Conservation (phyloP, 2,113 vertebrate genomes). For the Pardalotus punctatus region DNA sequence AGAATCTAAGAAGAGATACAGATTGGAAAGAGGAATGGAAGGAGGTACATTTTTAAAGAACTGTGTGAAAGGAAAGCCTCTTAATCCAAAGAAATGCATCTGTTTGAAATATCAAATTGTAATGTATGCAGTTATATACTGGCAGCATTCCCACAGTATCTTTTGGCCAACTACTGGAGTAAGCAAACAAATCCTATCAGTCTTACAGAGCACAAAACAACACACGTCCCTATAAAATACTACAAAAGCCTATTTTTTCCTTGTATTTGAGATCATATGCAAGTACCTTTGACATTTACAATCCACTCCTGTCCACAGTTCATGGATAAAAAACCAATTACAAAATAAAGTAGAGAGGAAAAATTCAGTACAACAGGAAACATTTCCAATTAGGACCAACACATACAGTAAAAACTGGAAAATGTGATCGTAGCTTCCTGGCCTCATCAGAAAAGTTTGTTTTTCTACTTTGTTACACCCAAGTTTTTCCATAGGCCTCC, state of each 20-base stretch:
- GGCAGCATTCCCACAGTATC: background rate
- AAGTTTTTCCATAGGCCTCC: slow-evolving; percentile 59
- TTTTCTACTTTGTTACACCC: slow-evolving; percentile 63
- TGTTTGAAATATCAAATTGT: background rate
- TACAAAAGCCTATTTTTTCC: background rate
- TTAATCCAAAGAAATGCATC: background rate
- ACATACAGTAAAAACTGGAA: slow-evolving; percentile 63
- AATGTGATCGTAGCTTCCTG: slow-evolving; percentile 60
- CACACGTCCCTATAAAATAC: background rate
- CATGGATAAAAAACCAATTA: background rate
- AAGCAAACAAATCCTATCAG: background rate
- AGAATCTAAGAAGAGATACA: background rate
- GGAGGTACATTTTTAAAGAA: background rate
- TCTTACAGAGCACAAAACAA: background rate
- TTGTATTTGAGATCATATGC: background rate
- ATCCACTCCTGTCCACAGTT: background rate
- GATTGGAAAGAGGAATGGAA: background rate
- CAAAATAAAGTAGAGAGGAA: background rate
- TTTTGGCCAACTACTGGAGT: background rate
- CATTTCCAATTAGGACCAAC: background rate
- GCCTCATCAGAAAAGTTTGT: slow-evolving; percentile 39
- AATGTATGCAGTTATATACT: background rate
- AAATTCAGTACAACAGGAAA: slow-evolving; percentile 14
- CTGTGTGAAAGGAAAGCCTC: background rate
- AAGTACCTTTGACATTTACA: background rate